Conservation (phyloP, 1,140 invertebrate genomes). For the Drosophila navojoa region DNA sequence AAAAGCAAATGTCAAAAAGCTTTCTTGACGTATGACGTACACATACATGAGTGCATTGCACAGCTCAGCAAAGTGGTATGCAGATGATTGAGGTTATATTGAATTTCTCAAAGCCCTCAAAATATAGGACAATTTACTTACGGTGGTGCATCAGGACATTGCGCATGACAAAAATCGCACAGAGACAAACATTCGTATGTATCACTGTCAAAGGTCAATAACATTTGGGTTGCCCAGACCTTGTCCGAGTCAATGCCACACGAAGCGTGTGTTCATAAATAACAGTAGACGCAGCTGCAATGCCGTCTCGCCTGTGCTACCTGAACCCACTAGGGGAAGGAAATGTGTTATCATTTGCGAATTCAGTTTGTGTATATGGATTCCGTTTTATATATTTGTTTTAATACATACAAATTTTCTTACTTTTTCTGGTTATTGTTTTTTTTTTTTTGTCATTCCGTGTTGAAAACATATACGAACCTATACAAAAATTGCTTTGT, state of each 20-base stretch:
- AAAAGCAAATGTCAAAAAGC: not conserved
- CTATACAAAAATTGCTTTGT: slow-evolving; percentile 54
- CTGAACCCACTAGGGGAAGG: not conserved
- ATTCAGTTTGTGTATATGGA: slow-evolving; percentile 26
- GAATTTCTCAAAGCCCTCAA: no score
- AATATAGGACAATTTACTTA: slow-evolving; percentile 47
- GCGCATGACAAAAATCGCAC: slow-evolving; percentile 50
- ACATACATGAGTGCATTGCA: not conserved
- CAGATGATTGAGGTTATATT: no score
- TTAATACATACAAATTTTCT: slow-evolving; percentile 65
- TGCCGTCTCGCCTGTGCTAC: not conserved
- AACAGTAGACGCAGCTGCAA: slow-evolving; percentile 6
- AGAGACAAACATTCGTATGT: slow-evolving; percentile 7
- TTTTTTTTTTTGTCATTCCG: slow-evolving; percentile 32
- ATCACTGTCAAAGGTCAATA: slow-evolving; percentile 73
- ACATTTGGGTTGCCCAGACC: slow-evolving; percentile 40
- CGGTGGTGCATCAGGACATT: slow-evolving; percentile 37
- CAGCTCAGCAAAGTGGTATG: no score
- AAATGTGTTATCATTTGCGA: slow-evolving; percentile 1
- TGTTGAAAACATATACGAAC: slow-evolving; percentile 54
- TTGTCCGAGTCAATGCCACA: slow-evolving; percentile 34
- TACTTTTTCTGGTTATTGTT: slow-evolving; percentile 28
- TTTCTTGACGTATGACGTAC: not conserved
- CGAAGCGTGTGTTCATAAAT: not conserved
- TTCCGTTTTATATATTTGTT: slow-evolving; percentile 42